These are phyloP conservation scores for Trinectes maculatus DNA, from an alignment of 2,113 vertebrate species.

Conservation along the genomic window DNA sequence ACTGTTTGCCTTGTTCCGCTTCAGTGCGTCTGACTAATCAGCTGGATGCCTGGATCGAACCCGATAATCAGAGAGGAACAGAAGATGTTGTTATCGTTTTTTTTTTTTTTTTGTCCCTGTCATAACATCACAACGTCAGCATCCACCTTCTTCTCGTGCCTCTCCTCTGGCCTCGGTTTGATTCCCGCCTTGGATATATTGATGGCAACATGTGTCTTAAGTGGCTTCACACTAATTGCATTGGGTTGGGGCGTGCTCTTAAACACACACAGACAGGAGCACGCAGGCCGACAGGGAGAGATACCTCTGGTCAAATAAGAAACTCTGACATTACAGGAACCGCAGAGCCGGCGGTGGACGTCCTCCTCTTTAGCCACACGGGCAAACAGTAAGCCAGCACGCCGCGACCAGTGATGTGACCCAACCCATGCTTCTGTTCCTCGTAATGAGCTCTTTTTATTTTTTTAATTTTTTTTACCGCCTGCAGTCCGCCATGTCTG, in stretches of 20 bases:
- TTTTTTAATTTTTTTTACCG: constrained; percentile 44
- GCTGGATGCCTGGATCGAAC: constrained; percentile 11
- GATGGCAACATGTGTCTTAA: constrained; percentile 40
- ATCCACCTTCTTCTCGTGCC: not conserved
- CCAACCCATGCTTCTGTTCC: constrained; percentile 38
- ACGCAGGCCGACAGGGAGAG: constrained; percentile 11
- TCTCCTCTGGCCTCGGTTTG: constrained; percentile 21
- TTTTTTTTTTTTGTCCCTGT: constrained; percentile 7
- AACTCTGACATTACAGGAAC: constrained; percentile 48
- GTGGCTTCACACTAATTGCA: constrained; percentile 54
- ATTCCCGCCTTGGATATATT: constrained; percentile 52
- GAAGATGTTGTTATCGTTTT: constrained; percentile 7
- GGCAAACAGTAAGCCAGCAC: constrained; percentile 38
- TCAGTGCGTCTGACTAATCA: constrained; percentile 58
- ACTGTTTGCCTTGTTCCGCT: constrained; percentile 44
- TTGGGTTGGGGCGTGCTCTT: constrained; percentile 36
- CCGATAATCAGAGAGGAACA: constrained; percentile 24
- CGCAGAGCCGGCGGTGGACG: constrained; percentile 47
- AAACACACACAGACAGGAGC: constrained; percentile 30
- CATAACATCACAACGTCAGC: not conserved
- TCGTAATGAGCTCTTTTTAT: constrained; percentile 33
- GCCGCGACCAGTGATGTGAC: constrained; percentile 45
- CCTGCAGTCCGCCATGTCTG: constrained; percentile 22
- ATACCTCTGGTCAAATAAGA: constrained; percentile 50
- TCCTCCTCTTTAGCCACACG: constrained; percentile 29